Conservation (phyloP, 1,140 invertebrate genomes). For the Dendrolimus kikuchii region DNA sequence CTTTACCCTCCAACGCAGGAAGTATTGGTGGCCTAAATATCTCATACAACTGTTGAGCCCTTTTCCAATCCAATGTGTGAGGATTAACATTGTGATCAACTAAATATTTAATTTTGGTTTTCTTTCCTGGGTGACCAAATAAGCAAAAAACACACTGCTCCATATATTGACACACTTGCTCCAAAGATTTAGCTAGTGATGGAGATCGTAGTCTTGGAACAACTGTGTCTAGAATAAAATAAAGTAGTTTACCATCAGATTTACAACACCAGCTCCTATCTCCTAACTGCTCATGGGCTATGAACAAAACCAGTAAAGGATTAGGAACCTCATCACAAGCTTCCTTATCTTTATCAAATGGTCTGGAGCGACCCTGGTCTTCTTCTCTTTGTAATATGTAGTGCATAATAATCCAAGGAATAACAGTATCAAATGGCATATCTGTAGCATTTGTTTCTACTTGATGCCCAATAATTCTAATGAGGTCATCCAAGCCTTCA, state of each 20-base stretch:
- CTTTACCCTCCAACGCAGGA: conserved; percentile 88
- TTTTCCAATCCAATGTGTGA: conserved; percentile 84
- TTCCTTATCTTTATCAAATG: conserved; percentile 65
- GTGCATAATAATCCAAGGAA: conserved; percentile 90
- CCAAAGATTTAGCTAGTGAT: conserved; percentile 66
- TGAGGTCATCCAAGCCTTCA: conserved; percentile 83
- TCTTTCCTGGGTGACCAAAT: conserved; percentile 88
- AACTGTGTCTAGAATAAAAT: conserved; percentile 83
- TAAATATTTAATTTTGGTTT: conserved; percentile 80
- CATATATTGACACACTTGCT: conserved; percentile 80
- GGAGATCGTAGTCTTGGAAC: conserved; percentile 77
- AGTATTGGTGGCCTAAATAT: conserved; percentile 86
- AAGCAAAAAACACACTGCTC: conserved; percentile 94
- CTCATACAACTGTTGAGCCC: conserved; percentile 84
- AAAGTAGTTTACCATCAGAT: conserved; percentile 82
- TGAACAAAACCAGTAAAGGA: conserved; percentile 85
- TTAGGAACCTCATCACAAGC: conserved; percentile 77
- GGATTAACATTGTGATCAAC: conserved; percentile 85
- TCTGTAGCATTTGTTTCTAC: conserved; percentile 77
- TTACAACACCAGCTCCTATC: conserved; percentile 83
- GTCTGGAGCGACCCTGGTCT: conserved; percentile 55
- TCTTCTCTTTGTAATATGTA: conserved; percentile 80
- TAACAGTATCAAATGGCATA: conserved; percentile 80
- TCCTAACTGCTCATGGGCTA: conserved; percentile 89
- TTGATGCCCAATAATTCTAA: conserved; percentile 82